Evolutionary conservation across 2,113 vertebrate species (phyloP), one percentile per base, ranked within the genome.

Genomic region (Saccopteryx bilineata): DNA sequence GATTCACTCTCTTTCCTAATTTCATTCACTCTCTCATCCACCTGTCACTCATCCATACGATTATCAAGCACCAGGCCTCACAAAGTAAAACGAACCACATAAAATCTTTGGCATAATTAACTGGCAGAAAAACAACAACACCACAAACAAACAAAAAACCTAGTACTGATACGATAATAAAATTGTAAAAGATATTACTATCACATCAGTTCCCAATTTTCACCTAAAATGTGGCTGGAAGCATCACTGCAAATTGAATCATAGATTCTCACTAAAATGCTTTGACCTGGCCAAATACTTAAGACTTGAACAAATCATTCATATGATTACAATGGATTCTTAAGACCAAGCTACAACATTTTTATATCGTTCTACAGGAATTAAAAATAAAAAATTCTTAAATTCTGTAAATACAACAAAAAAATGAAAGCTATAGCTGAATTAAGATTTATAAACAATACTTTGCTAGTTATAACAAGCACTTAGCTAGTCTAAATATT

Each of bases 381-480:
- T 92, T 87, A 80, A 92, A 93, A 79, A 33, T 66, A 18, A 93
- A 91, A 95, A 28, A 81, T 8, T 26, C 28, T 87, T 12, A 46
- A 87, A n/a, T 79, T 91, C 9, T 90, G 0, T 12, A 46, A 33
- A 33, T 33, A 33, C 9, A n/a, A 48, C 65, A 48, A 56, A 68
- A 80, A 75, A 95, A 79, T 68, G 26, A 92, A 95, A 80, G 60
- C 4, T 86, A 52, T 31, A 74, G 12, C 28, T 54, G 28, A 90
- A 46, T 58, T 87, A 79, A 66, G 4, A 52, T 23, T 74, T 87
- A 83, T 80, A 88, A 91, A 78, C 65, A 61, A 28, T 18, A 78
- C 17, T 88, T n/a, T 91, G 86, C 52, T 93, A 81, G 19, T 50
- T 80, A 69, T 48, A 93, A 75, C 9, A 87, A 89, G 21, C 17